Base-by-base conservation (phyloP, 2,888 invertebrate genomes). In the Zhuqinia jingwanae region DNA sequence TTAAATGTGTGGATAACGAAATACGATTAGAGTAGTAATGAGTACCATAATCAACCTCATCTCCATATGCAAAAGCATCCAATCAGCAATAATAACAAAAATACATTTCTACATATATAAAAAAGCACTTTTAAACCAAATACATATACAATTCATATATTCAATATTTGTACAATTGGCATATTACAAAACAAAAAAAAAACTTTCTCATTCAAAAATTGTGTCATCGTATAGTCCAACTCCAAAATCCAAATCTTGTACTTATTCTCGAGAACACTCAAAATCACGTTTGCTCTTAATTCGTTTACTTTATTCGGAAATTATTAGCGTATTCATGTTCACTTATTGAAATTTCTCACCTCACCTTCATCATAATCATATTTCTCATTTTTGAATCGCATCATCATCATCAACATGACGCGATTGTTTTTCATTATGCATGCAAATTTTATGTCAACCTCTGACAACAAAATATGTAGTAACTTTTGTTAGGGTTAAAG, bases 401-500 rank as follows among this genome's bases (percentile, higher is more conserved):
- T n/a, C 36, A 42, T 42, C 42, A 68, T 68, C 65, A 42, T 42
- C 42, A n/a, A n/a, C 42, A 68, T 42, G 65, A 68, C 17, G 17
- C 22, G 20, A 68, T 42, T 68, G 65, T 42, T 63, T 63, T 36
- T 63, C 42, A 68, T 68, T 68, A n/a, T 68, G 65, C 36, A 68
- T 68, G 65, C 65, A 42, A 68, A 68, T 68, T 68, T 68, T 20
- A 68, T 68, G 65, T 68, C 65, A 68, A 42, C 42, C 25, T 42
- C 42, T 68, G 11, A 68, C 42, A n/a, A 42, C 20, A 42, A n/a
- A n/a, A n/a, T n/a, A n/a, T n/a, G n/a, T n/a, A n/a, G n/a, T n/a
- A n/a, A n/a, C n/a, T n/a, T n/a, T n/a, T n/a, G n/a, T n/a, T n/a
- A n/a, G n/a, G n/a, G n/a, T n/a, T n/a, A n/a, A n/a, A n/a, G n/a